Evolutionary conservation across 2,888 invertebrate genomes (phyloP), one percentile per base, ranked within the genome.

Genomic region (Caradrina kadenii): DNA sequence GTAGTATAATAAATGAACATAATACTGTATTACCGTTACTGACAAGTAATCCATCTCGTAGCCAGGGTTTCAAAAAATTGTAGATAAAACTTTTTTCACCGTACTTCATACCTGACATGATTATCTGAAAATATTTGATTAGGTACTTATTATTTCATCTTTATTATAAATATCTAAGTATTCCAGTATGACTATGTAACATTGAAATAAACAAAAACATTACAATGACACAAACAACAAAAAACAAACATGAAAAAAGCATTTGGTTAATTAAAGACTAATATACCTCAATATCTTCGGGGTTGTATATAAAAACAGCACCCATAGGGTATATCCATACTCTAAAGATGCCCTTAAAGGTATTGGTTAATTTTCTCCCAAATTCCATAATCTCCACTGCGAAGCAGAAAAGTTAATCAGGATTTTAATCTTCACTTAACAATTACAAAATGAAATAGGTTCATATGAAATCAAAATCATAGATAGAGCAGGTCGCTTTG

Each of bases 31-130:
- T 87, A 93, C 93, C 93, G 58, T 83, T 86, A 70, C 96, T 96
- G 7, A 94, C 87, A 2, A 96, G 89, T 0, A 97, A 85, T 17
- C 97, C 97, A n/a, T 95, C 93, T 13, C 94, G 93, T 26, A 97
- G 84, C 93, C 96, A 97, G 0, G 96, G 95, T 26, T 89, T 90
- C 3, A 96, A 73, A 65, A 96, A 91, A 0, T 86, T 84, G 79
- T 97, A 97, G 0, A 95, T 54, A 0, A 87, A 62, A 64, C 96
- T 94, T 88, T 97, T 97, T 0, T 95, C 93, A 55, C 95, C 93
- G 59, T 96, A 89, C 58, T 93, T 94, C 53, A 92, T 90, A 76
- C 92, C 96, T 64, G 95, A 96, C 54, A 96, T 88, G 22, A 97
- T 82, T 65, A 92, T 87, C 96, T 96, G 86, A 31, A 86, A 89